Evolutionary conservation across 2,797 vertebrate species (phyloP).

Genomic region (Antennarius maculatus): DNA sequence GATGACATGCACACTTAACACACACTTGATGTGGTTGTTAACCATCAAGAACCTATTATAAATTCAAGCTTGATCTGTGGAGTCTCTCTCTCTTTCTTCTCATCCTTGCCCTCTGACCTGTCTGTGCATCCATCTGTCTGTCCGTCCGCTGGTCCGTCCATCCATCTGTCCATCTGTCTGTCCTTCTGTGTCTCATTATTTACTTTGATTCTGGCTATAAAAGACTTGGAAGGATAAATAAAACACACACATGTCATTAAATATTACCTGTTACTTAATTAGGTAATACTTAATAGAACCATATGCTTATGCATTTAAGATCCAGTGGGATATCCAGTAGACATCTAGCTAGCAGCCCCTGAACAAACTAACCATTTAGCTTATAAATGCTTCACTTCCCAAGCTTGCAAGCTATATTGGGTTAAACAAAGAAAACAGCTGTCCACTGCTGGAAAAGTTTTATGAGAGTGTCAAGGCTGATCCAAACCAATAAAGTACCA

Average conservation of each 20-base stretch:
- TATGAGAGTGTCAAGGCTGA: not conserved
- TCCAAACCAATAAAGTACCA: not conserved
- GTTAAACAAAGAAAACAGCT: not conserved
- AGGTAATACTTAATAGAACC: not conserved
- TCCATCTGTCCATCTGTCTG: not conserved
- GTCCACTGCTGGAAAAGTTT: not conserved
- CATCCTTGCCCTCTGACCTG: not conserved
- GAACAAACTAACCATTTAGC: too few relatives aligned
- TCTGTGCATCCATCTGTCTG: constrained; percentile 12
- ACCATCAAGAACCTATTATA: constrained; percentile 58
- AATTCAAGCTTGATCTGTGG: constrained; percentile 61
- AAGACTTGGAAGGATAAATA: too few relatives aligned
- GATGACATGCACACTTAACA: constrained; percentile 62
- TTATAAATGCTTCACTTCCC: too few relatives aligned
- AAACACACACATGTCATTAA: too few relatives aligned
- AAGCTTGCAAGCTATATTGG: too few relatives aligned
- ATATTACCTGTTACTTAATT: not conserved
- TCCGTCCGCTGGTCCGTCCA: too few relatives aligned
- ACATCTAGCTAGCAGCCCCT: too few relatives aligned
- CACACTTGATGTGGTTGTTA: constrained; percentile 53
- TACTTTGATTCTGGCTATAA: not conserved
- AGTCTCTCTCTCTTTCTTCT: constrained; percentile 16
- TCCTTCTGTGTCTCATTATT: constrained; percentile 4
- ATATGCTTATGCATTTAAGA: not conserved
- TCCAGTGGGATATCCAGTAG: too few relatives aligned